Conservation (phyloP, 2,113 vertebrate species). For the Chaenocephalus aceratus region DNA sequence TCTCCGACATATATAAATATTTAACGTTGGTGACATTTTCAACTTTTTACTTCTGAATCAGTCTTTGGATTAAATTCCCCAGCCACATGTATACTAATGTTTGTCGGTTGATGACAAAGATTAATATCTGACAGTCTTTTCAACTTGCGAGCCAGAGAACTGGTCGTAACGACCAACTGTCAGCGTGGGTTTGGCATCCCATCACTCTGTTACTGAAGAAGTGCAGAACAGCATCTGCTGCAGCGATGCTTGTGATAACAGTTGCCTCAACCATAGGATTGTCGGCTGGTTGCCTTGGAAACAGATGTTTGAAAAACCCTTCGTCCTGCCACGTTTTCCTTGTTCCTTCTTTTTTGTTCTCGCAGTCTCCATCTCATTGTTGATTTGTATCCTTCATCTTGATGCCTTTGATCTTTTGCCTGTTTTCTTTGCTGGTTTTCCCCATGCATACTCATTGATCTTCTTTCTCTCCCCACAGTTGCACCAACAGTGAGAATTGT, state of each 20-base stretch:
- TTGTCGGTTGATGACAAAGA: slow-evolving; percentile 57
- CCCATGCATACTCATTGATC: slow-evolving; percentile 7
- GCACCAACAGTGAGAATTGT: slow-evolving; percentile 90
- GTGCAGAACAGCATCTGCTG: slow-evolving; percentile 63
- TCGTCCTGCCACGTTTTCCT: slow-evolving; percentile 41
- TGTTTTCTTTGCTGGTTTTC: slow-evolving; percentile 14
- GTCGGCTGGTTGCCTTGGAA: slow-evolving; percentile 71
- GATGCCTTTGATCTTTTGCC: background rate
- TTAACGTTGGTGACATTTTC: slow-evolving; percentile 34
- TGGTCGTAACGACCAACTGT: slow-evolving; percentile 61
- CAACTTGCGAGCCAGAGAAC: slow-evolving; percentile 41
- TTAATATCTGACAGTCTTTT: slow-evolving; percentile 59
- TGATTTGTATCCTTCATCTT: slow-evolving; percentile 18
- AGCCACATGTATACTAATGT: slow-evolving; percentile 40
- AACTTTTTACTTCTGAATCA: slow-evolving; percentile 7
- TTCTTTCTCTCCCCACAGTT: slow-evolving; percentile 77
- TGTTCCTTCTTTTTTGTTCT: slow-evolving; percentile 29
- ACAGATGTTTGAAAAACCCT: slow-evolving; percentile 66
- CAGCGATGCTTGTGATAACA: slow-evolving; percentile 69
- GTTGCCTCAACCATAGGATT: slow-evolving; percentile 65
- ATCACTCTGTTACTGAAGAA: slow-evolving; percentile 62
- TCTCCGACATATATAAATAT: slow-evolving; percentile 46
- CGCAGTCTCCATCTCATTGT: background rate
- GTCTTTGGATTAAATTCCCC: slow-evolving; percentile 45
- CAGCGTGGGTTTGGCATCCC: slow-evolving; percentile 56